A percentile compares a stretch with the other conserved stretches of the same genome.
These are phyloP conservation scores for Eriocheir sinensis DNA, from an alignment of 1,140 invertebrate species.

Conservation along the genomic window DNA sequence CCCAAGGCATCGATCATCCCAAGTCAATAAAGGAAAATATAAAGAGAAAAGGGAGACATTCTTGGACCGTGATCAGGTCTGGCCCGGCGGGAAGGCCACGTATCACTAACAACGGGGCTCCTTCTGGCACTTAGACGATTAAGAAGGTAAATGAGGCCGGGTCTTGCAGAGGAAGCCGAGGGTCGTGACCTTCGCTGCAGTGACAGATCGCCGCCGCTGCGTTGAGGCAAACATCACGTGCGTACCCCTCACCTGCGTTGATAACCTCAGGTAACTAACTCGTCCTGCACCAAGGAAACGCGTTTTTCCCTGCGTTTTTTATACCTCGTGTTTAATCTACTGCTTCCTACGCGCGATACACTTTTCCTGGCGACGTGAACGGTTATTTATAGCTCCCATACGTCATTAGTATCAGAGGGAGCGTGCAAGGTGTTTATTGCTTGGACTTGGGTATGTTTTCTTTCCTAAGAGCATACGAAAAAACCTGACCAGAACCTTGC, in stretches of 20 bases:
- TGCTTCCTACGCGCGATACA: no score
- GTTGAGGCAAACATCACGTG: slow-evolving; percentile 60
- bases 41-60: background rate
- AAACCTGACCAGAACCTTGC: background rate
- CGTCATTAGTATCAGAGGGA: no score
- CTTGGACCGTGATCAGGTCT: background rate
- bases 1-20: background rate
- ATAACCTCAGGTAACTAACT: slow-evolving; percentile 36
- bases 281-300: background rate
- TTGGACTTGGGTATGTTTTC: background rate
- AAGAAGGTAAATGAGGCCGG: background rate
- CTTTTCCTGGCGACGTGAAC: background rate
- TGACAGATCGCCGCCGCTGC: slow-evolving; percentile 39
- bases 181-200: slow-evolving; percentile 42
- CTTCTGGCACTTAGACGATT: background rate
- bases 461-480: background rate
- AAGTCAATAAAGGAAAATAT: background rate
- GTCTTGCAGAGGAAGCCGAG: background rate
- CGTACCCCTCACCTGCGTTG: background rate
- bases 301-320: slow-evolving; percentile 39
- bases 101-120: background rate
- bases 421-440: background rate
- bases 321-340: no score
- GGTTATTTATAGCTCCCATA: background rate
- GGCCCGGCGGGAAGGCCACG: background rate